A percentile compares a stretch with the other conserved stretches of the same genome.
Evolutionary conservation across 2,113 vertebrate species (phyloP).

Genomic region (Psettodes erumei): DNA sequence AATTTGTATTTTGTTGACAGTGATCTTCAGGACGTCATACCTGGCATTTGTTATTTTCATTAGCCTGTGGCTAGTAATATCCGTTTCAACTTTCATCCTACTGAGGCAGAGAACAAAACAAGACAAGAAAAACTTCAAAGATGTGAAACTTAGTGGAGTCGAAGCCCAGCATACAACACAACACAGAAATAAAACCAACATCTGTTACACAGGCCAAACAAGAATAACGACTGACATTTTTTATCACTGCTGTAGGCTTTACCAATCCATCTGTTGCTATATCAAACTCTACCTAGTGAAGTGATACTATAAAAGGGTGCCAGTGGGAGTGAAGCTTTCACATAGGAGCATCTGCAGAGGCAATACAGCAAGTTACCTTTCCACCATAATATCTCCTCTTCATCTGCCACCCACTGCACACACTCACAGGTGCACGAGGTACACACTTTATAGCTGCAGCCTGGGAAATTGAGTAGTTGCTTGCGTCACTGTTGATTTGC

Average conservation of each 20-base stretch:
- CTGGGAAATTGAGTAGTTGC: neutral
- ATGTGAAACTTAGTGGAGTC: conserved; percentile 37
- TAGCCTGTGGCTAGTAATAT: conserved; percentile 48
- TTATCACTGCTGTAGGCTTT: conserved; percentile 59
- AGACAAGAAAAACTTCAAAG: conserved; percentile 50
- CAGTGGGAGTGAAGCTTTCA: conserved; percentile 65
- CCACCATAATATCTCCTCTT: conserved; percentile 45
- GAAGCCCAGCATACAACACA: conserved; percentile 18
- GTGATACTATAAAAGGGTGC: conserved; percentile 71
- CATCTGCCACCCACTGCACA: conserved; percentile 57
- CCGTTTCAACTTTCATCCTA: conserved; percentile 41
- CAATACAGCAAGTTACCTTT: conserved; percentile 49
- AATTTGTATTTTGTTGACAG: conserved; percentile 58
- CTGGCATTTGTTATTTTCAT: conserved; percentile 46
- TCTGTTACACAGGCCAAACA: conserved; percentile 51
- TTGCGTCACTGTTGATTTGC: conserved; percentile 19
- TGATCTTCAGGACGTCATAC: conserved; percentile 43
- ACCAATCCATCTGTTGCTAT: conserved; percentile 72
- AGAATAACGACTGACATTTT: conserved; percentile 49
- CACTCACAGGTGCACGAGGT: conserved; percentile 30
- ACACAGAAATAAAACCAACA: conserved; percentile 60
- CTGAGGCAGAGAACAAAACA: conserved; percentile 34
- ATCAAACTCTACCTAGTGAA: conserved; percentile 61
- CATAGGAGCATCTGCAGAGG: conserved; percentile 60
- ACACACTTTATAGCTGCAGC: conserved; percentile 19